Conservation (phyloP, 2,888 invertebrate genomes). For the Lycaena phlaeas region DNA sequence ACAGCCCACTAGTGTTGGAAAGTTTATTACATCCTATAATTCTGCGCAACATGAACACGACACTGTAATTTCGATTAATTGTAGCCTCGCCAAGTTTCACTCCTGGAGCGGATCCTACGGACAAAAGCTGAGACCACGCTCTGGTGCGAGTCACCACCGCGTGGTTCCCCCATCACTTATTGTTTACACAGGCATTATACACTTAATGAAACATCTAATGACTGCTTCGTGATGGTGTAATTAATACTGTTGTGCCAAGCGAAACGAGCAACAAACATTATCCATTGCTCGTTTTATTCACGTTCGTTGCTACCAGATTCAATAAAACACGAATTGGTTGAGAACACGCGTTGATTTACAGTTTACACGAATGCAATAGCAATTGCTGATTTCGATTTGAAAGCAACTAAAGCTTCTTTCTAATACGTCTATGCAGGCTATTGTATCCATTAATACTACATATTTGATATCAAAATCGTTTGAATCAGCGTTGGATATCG, state of each 20-base stretch:
- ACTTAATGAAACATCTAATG: slow-evolving; percentile 52
- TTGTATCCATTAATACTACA: background rate
- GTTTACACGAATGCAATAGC: background rate
- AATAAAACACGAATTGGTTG: slow-evolving; percentile 4
- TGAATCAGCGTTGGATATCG: slow-evolving; percentile 15
- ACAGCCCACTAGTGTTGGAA: slow-evolving; percentile 3
- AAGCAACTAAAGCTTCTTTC: slow-evolving; percentile 4
- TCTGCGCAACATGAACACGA: slow-evolving; percentile 7
- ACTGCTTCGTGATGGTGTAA: slow-evolving; percentile 43
- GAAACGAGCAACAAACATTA: slow-evolving; percentile 13
- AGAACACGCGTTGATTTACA: background rate
- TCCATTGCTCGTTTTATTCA: slow-evolving; percentile 13
- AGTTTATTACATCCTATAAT: slow-evolving; percentile 8
- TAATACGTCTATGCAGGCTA: background rate
- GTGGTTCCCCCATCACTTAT: slow-evolving; percentile 52
- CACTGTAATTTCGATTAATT: slow-evolving; percentile 29
- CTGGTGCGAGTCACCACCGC: slow-evolving; percentile 47
- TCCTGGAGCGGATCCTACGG: slow-evolving; percentile 32
- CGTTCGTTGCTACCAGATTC: background rate
- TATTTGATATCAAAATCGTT: background rate
- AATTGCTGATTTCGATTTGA: background rate
- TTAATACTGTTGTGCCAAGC: slow-evolving; percentile 33
- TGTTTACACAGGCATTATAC: slow-evolving; percentile 54
- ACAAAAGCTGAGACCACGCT: slow-evolving; percentile 31
- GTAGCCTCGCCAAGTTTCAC: slow-evolving; percentile 35